Conservation (phyloP, 2,113 vertebrate species). For the Colaptes auratus region DNA sequence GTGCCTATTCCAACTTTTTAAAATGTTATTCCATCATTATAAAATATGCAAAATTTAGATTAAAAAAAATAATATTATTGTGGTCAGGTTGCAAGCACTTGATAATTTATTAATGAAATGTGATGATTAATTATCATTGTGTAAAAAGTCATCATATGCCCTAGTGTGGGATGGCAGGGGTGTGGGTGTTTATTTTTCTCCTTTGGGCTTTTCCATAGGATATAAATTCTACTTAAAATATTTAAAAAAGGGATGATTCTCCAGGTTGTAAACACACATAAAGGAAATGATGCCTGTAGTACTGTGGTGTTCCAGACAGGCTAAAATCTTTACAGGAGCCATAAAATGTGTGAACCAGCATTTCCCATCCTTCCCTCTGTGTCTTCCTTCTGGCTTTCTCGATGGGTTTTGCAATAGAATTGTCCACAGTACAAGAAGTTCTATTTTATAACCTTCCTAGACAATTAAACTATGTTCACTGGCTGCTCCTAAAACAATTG, state of each 20-base stretch:
- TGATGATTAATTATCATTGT: slow-evolving; percentile 69
- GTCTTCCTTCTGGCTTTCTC: not conserved
- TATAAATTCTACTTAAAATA: not conserved
- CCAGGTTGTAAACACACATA: not conserved
- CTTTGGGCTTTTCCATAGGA: not conserved
- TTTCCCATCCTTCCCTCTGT: not conserved
- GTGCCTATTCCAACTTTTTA: slow-evolving; percentile 96
- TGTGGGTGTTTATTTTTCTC: not conserved
- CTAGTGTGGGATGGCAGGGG: not conserved
- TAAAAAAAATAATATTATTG: slow-evolving; percentile 34
- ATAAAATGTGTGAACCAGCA: not conserved
- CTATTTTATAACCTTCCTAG: not conserved
- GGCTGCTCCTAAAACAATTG: not conserved
- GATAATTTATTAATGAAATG: slow-evolving; percentile 61
- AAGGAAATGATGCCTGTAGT: not conserved
- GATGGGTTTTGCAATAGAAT: not conserved
- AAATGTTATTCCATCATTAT: slow-evolving; percentile 86
- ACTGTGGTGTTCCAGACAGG: not conserved
- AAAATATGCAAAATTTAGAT: slow-evolving; percentile 75
- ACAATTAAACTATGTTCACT: not conserved
- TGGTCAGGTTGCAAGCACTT: slow-evolving; percentile 51
- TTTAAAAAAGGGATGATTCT: not conserved
- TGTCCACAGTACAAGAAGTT: not conserved
- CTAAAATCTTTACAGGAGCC: not conserved
- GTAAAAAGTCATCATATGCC: slow-evolving; percentile 79